phyloP scores from a whole-genome alignment of 2,888 invertebrate genomes.

The Dione vanillae region DNA sequence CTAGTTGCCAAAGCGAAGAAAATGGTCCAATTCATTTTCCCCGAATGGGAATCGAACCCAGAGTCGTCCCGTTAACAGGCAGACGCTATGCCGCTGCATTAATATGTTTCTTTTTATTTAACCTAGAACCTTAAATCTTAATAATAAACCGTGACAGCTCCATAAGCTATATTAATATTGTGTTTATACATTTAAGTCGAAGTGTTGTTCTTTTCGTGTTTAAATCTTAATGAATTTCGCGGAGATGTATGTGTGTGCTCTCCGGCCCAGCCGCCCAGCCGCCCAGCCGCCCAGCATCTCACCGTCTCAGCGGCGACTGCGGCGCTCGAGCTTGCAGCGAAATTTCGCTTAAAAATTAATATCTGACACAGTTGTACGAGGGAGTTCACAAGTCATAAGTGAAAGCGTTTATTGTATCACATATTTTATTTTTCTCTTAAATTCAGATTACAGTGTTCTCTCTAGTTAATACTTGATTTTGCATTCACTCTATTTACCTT shows the following conservation, averaged over 20 bases:
- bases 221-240: slow-evolving; percentile 28
- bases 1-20: no score
- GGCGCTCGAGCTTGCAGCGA: slow-evolving; percentile 26
- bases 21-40: no score
- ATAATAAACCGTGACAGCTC: not conserved
- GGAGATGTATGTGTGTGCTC: slow-evolving; percentile 20
- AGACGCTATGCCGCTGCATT: no score
- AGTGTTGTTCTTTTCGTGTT: slow-evolving; percentile 5
- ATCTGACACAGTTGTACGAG: slow-evolving; percentile 37
- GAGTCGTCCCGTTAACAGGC: no score
- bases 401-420: not conserved
- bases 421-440: no score
- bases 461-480: no score
- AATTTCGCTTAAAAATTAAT: slow-evolving; percentile 42
- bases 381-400: slow-evolving; percentile 1
- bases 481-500: no score
- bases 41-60: no score
- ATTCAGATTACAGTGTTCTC: no score
- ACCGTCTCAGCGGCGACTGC: not conserved
- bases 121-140: no score
- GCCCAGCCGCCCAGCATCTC: no score
- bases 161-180: not conserved
- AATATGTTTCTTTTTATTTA: no score
- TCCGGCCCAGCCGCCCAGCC: not conserved
- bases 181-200: not conserved